phyloP scores from a whole-genome alignment of 1,140 invertebrate genomes.

The Oryzaephilus surinamensis region DNA sequence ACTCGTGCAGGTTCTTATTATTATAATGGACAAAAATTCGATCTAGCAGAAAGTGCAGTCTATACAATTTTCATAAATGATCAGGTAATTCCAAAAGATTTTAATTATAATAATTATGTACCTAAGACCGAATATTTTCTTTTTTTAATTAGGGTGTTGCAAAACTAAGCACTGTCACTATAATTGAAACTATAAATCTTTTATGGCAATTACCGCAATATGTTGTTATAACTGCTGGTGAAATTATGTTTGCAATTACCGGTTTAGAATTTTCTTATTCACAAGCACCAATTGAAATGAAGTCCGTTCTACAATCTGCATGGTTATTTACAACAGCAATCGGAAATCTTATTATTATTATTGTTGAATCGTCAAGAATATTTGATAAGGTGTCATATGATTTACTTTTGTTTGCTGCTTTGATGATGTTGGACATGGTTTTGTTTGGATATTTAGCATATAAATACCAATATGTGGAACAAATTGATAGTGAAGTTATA shows the following conservation, averaged over 20 bases:
- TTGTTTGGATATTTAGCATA: conserved; percentile 69
- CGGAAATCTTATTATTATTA: conserved; percentile 82
- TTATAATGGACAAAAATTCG: too few relatives aligned
- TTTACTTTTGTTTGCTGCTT: conserved; percentile 77
- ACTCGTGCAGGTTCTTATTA: too few relatives aligned
- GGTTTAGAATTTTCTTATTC: conserved; percentile 87
- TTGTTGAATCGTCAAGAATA: conserved; percentile 54
- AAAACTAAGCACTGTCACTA: conserved; percentile 39
- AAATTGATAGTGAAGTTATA: conserved; percentile 14
- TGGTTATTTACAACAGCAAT: conserved; percentile 85
- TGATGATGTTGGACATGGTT: conserved; percentile 76
- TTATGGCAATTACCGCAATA: conserved; percentile 81
- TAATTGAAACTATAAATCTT: conserved; percentile 64
- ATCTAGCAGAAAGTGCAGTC: conserved; percentile 1
- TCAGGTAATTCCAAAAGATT: too few relatives aligned
- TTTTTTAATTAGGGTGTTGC: not conserved
- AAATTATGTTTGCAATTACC: conserved; percentile 83
- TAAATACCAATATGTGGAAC: conserved; percentile 53
- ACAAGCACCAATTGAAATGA: conserved; percentile 85
- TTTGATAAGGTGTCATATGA: conserved; percentile 64
- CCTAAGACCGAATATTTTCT: not conserved
- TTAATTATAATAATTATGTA: not conserved
- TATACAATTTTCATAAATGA: not conserved
- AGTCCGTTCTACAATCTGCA: conserved; percentile 77
- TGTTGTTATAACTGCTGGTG: conserved; percentile 69